These are phyloP conservation scores for Crepidodera aurea DNA, from an alignment of 2,888 invertebrate species.

Conservation along the genomic window DNA sequence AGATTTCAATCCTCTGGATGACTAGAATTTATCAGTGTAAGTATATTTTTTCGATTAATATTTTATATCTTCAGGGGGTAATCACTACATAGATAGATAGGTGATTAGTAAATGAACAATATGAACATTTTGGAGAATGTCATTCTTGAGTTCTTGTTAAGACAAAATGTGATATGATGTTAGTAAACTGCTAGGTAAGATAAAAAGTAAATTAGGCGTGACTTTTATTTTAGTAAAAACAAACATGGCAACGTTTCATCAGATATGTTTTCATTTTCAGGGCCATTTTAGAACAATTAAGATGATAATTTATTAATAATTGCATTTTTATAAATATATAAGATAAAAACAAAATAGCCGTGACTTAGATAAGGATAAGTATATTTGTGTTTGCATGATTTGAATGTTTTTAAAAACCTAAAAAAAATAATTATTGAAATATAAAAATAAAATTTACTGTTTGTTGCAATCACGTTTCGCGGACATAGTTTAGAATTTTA, in stretches of 20 bases:
- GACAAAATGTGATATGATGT: conserved; percentile 2
- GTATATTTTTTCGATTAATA: conserved; percentile 4
- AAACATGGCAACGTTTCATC: neutral
- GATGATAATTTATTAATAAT: neutral
- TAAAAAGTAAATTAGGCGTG: neutral
- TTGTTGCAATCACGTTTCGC: no score
- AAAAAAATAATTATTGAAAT: conserved; percentile 1
- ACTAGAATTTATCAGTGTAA: neutral
- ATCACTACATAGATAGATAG: conserved; percentile 1
- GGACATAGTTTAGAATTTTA: no score
- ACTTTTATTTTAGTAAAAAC: no score
- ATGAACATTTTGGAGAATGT: conserved; percentile 7
- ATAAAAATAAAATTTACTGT: neutral
- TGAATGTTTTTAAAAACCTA: neutral
- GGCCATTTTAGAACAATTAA: neutral
- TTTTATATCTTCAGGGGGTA: conserved; percentile 5
- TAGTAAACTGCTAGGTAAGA: conserved; percentile 1
- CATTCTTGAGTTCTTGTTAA: conserved; percentile 4
- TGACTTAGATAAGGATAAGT: neutral
- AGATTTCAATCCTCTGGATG: neutral
- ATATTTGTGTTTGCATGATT: neutral
- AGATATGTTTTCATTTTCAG: no score
- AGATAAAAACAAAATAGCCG: neutral
- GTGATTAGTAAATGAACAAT: conserved; percentile 9
- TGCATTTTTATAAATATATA: neutral